phyloP scores from a whole-genome alignment of 1,140 invertebrate genomes.

The Nixonia krombeini region DNA sequence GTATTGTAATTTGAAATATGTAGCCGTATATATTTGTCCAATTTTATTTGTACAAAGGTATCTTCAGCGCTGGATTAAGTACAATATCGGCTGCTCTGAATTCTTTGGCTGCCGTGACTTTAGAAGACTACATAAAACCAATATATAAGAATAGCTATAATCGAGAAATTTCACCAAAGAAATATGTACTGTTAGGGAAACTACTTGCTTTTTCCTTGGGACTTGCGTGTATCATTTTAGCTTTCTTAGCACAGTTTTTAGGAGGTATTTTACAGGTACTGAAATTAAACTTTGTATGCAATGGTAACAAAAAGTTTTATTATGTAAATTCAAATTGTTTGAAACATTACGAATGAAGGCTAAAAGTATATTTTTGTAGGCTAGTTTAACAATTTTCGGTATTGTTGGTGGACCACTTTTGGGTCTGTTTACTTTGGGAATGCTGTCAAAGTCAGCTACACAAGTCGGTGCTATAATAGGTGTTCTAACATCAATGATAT shows the following conservation, averaged over 20 bases:
- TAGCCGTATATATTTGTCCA: no score
- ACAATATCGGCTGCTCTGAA: conserved; percentile 89
- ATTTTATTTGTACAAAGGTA: no score
- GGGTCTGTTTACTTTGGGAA: conserved; percentile 85
- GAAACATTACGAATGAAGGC: no score
- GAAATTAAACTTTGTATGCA: no score
- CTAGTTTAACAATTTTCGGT: conserved; percentile 84
- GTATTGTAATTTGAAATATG: no score
- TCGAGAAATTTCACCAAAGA: conserved; percentile 49
- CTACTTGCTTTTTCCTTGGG: conserved; percentile 80
- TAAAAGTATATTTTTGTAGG: conserved; percentile 68
- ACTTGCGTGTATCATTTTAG: conserved; percentile 77
- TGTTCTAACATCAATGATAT: conserved; percentile 76
- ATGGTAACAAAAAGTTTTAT: no score
- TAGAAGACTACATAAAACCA: conserved; percentile 84
- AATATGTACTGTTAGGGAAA: conserved; percentile 72
- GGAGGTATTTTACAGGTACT: conserved; percentile 77
- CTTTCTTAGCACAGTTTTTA: conserved; percentile 81
- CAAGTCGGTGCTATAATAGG: conserved; percentile 80
- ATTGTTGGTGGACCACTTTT: conserved; percentile 85
- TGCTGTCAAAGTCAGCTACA: conserved; percentile 78
- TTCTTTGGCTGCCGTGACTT: conserved; percentile 88
- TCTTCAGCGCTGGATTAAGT: conserved; percentile 88
- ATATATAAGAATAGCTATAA: conserved; percentile 33
- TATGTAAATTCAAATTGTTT: no score